Base-by-base conservation (phyloP, 1,140 invertebrate species). In the Leptinotarsa texana region DNA sequence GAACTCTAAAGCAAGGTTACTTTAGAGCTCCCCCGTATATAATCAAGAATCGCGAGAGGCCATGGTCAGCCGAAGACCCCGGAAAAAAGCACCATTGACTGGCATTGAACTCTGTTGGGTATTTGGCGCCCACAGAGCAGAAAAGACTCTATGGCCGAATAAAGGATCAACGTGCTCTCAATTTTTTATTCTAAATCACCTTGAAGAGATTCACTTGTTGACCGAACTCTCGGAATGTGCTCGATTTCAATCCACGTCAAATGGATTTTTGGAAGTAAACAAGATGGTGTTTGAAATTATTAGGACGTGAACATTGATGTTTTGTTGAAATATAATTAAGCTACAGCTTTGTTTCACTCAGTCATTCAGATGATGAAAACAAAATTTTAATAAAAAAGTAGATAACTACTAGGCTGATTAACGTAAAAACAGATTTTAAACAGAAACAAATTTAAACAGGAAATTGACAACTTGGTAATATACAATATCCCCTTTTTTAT, bases 1-100 rank as follows among this genome's bases (percentile, higher is more conserved):
- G 33, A 42, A 42, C 33, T 42, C 2, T 42, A 42, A 42, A 11
- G 8, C 33, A 42, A 42, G 33, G 33, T 42, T 57, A 57, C 51
- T 15, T 57, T 57, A 13, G 4, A 57, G n/a, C 51, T 57, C 51
- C 51, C 51, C 51, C 51, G 51, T 57, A 57, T 57, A 57, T 57
- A 15, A 57, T 57, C 51, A 57, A 57, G 51, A 57, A 57, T 57
- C 15, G 21, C 24, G 73, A 68, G 73, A 69, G 83, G 83, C 83
- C 83, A 84, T 77, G 83, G 83, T 81, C 83, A 83, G 81, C 81
- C 83, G 82, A 78, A 80, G 83, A 84, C 82, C 83, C 82, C 80
- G 80, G 80, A 81, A 82, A 79, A 82, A 80, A 80, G 51, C 51
- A 57, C 51, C 51, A 57, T 57, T 57, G 51, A 57, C 51, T 57